Base-by-base conservation (phyloP, 2,888 invertebrate genomes). In the Andrena hattorfiana region DNA sequence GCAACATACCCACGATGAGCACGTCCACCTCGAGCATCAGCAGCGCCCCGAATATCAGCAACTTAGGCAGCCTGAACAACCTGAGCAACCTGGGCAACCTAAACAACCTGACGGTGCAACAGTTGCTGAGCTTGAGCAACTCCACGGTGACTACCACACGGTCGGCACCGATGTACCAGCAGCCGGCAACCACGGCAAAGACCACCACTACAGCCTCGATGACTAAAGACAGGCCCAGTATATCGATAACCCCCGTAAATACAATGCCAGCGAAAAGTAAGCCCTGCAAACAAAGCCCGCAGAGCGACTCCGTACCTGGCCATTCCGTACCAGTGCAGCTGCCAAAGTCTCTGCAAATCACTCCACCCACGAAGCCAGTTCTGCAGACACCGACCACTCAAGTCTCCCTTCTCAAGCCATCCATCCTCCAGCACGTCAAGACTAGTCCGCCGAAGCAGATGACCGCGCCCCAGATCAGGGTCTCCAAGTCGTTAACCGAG, bases 141-240 rank as follows among this genome's bases (percentile, higher is more conserved):
- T 76, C 91, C 6, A 84, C 89, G 2, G 77, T 84, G 2, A 75
- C 90, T 0, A 88, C 87, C n/a, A 82, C 87, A 10, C 86, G 89
- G 32, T 68, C 90, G 0, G 63, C 86, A 0, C 77, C 90, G 0
- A 89, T 89, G 85, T 92, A 91, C 35, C 87, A 89, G 63, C 91
- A 91, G 60, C 59, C 83, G 60, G 23, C 83, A 89, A 4, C 92
- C 89, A 6, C 92, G 88, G 84, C 85, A 81, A 70, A 91, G 81
- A 71, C 91, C 87, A 84, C 91, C 89, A 72, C 92, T 90, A 86
- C 93, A 83, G 74, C 93, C 89, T 89, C 92, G 5, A 84, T 90
- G 20, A 90, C 94, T 10, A 94, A 94, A 82, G 95, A 95, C 49
- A 93, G 94, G 23, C 95, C 95, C 0, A 94, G 93, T 78, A 94